Evolutionary conservation across 92 coral and sea anemone genomes (phyloP).

Genomic region (Muricea muricata): DNA sequence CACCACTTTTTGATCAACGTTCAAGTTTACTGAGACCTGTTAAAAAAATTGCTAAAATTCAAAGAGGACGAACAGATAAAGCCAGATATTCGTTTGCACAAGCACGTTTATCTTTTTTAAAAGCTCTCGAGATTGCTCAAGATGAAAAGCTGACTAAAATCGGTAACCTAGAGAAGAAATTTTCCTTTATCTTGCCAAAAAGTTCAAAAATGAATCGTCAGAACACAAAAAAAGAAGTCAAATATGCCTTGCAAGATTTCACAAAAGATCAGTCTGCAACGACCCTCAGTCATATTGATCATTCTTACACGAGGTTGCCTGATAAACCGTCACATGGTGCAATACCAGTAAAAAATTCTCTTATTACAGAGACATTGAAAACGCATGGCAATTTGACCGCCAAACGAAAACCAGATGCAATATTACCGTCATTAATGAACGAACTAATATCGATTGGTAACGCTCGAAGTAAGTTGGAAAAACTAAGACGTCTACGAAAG

Average conservation of each 20-base stretch:
- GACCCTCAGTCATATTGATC: background rate
- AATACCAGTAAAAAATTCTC: background rate
- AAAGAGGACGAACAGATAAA: background rate
- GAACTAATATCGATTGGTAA: background rate
- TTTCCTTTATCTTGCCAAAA: slow-evolving; percentile 12
- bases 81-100: slow-evolving; percentile 36
- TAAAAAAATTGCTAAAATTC: background rate
- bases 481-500: background rate
- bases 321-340: background rate
- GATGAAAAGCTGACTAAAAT: slow-evolving; percentile 25
- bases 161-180: slow-evolving; percentile 24
- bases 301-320: background rate
- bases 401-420: background rate
- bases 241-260: slow-evolving; percentile 1
- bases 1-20: background rate
- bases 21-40: slow-evolving; percentile 14
- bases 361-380: background rate
- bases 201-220: background rate
- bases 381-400: background rate
- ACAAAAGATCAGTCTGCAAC: background rate
- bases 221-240: background rate
- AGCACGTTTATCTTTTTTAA: slow-evolving; percentile 30
- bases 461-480: background rate
- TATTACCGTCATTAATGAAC: background rate
- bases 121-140: slow-evolving; percentile 35